Percentiles rank a stretch among this genome's conserved stretches.
Conservation (phyloP, 37 sponge, comb jelly and placozoan genomes). For the Mnemiopsis leidyi region DNA sequence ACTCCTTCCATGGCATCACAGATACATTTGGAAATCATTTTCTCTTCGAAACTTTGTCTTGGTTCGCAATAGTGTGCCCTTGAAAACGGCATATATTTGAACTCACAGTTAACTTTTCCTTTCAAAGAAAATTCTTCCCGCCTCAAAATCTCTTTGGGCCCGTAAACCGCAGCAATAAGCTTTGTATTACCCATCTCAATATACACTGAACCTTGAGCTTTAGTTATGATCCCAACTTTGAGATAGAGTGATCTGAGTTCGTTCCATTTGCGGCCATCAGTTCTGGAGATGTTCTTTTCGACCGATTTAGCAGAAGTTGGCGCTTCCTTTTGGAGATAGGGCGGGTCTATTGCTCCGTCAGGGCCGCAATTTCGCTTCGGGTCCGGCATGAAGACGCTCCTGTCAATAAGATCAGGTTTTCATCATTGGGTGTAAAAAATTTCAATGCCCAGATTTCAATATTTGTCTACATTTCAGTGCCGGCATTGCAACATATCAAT, state of each 20-base stretch:
- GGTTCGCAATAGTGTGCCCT: slow-evolving; percentile 25
- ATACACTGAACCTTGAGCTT: slow-evolving; percentile 54
- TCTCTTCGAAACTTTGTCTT: slow-evolving; percentile 44
- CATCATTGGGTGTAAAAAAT: too few species aligned
- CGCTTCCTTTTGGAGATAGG: not conserved
- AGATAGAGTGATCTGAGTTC: not conserved
- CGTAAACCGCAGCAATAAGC: slow-evolving; percentile 47
- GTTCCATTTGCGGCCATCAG: slow-evolving; percentile 37
- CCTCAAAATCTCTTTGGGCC: slow-evolving; percentile 34
- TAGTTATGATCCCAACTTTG: slow-evolving; percentile 42
- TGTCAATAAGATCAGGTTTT: too few species aligned
- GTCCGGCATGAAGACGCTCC: too few species aligned
- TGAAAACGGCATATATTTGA: slow-evolving; percentile 58
- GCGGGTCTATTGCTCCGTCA: slow-evolving; percentile 37
- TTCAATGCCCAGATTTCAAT: too few species aligned
- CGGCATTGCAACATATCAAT: too few species aligned
- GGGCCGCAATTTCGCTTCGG: slow-evolving; percentile 52
- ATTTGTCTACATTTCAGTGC: too few species aligned
- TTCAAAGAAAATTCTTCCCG: slow-evolving; percentile 62
- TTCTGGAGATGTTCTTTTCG: not conserved
- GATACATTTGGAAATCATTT: slow-evolving; percentile 39
- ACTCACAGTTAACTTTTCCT: slow-evolving; percentile 44
- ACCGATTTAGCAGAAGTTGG: not conserved
- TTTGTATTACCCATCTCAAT: slow-evolving; percentile 42
- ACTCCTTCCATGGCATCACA: slow-evolving; percentile 65